These are phyloP conservation scores for Rhinoptilus africanus DNA, from an alignment of 2,113 vertebrate species.

Conservation along the genomic window DNA sequence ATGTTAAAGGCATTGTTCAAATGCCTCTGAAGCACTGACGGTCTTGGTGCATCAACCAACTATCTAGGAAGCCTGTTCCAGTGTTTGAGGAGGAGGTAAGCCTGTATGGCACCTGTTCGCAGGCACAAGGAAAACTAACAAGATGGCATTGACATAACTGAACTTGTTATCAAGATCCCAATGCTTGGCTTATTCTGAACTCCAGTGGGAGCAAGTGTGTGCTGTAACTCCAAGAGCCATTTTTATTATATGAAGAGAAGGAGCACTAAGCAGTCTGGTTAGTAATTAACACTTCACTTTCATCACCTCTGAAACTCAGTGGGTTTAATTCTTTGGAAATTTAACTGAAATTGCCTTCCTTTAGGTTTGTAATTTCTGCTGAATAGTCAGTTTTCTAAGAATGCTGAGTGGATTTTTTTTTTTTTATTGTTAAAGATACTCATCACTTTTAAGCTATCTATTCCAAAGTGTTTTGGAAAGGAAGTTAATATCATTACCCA, in stretches of 20 bases:
- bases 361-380: background rate
- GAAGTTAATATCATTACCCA: background rate
- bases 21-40: background rate
- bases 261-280: background rate
- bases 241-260: background rate
- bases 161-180: background rate
- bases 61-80: background rate
- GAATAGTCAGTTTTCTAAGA: background rate
- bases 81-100: background rate
- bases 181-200: background rate
- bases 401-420: background rate
- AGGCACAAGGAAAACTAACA: background rate
- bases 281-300: background rate
- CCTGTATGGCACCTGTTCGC: background rate
- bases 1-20: background rate
- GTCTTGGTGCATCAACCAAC: background rate
- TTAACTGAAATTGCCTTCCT: background rate
- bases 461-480: slow-evolving; percentile 1
- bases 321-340: background rate
- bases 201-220: background rate
- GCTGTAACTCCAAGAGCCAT: background rate
- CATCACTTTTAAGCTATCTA: background rate
- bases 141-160: background rate
- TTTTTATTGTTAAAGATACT: background rate
- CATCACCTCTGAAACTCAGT: background rate